Base-by-base conservation (phyloP, 2,113 vertebrate species). In the Anolis sagrei region DNA sequence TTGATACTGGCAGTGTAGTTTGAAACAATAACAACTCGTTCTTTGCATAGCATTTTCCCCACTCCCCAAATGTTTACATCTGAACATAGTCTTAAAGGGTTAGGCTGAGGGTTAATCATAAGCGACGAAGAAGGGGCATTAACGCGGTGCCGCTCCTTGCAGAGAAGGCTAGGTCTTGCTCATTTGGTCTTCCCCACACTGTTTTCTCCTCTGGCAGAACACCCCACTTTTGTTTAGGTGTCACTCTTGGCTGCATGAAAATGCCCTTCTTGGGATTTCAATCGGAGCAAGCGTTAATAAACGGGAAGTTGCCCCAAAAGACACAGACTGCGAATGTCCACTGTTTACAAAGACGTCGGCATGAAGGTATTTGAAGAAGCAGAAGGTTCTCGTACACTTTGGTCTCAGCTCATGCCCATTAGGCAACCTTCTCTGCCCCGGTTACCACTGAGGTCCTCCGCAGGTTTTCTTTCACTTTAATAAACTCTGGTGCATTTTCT, bases 401-500 rank as follows among this genome's bases (percentile, higher is more conserved):
- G 23, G 27, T 78, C 79, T 70, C 88, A 88, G 88, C 75, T 86
- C n/a, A 74, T 54, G 58, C 36, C 79, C 89, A 87, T 94, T 97
- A 98, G 1, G 94, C 96, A 16, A 96, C 95, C 87, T 97, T 96
- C 92, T 98, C 97, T 0, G 96, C 97, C 14, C 94, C 95, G 0
- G 87, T 91, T 68, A 96, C 93, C 0, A 95, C 93, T 0, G 98
- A 95, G 1, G 98, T 99, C 92, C 97, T 96, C 86, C 98, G 97
- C 84, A 99, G 95, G 79, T 99, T 99, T 83, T 99, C 98, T 89
- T 98, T 97, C 69, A 99, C 98, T 96, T 97, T 99, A 77, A 99
- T 95, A 39, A 99, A 99, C 92, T 99, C 98, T 0, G 98, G 98
- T 58, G 97, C 97, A 1, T 92, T 97, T n/a, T 95, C 95, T 79